phyloP scores from a whole-genome alignment of 2,113 vertebrate species.

The Myrmecophaga tridactyla region DNA sequence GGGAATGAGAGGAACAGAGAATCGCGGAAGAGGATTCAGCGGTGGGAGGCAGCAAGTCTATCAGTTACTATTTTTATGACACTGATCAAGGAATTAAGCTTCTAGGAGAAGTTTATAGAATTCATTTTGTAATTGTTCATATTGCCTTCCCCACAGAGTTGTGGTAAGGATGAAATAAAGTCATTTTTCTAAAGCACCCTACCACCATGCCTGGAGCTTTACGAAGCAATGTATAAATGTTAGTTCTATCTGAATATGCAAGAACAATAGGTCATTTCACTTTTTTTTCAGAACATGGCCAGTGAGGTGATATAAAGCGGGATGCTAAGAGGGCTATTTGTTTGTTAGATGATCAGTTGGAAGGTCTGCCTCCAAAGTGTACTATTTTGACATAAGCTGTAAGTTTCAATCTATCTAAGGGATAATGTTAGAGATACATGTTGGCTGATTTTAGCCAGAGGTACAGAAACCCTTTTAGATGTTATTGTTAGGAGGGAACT shows the following conservation, averaged over 20 bases:
- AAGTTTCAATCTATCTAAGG: background rate
- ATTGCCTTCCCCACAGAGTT: background rate
- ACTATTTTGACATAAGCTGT: slow-evolving; percentile 13
- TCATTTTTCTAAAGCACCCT: slow-evolving; percentile 4
- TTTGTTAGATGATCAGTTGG: background rate
- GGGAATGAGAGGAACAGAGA: background rate
- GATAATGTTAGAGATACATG: background rate
- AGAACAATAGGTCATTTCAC: slow-evolving; percentile 22
- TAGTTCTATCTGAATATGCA: slow-evolving; percentile 44
- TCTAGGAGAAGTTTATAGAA: too few species aligned
- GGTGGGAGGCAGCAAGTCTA: background rate
- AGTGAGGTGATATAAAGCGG: background rate
- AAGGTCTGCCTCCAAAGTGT: background rate
- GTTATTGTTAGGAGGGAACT: background rate
- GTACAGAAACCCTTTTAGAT: background rate
- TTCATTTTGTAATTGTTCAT: slow-evolving; percentile 37
- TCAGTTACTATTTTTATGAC: background rate
- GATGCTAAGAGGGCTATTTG: background rate
- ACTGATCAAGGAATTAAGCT: slow-evolving; percentile 41
- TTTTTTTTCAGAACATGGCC: background rate
- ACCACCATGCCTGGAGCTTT: background rate
- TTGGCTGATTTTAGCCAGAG: slow-evolving; percentile 16
- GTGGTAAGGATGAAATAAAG: slow-evolving; percentile 1
- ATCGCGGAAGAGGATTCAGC: background rate
- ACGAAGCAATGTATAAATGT: slow-evolving; percentile 28